Evolutionary conservation across 2,888 invertebrate genomes (phyloP).

Genomic region (Pegoplata infirma): DNA sequence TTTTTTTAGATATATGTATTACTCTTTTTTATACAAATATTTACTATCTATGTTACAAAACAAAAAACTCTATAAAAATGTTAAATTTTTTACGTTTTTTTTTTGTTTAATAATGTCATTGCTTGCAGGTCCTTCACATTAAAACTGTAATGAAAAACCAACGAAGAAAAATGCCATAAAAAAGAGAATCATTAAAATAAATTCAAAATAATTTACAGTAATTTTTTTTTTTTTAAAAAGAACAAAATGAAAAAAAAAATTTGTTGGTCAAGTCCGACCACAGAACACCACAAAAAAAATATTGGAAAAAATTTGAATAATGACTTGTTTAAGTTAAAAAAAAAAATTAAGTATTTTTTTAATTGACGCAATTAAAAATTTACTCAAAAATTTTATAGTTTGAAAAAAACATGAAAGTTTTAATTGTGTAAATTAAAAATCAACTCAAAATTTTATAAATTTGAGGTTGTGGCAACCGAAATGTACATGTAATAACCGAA

Average conservation of each 20-base stretch:
- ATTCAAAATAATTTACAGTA: slow-evolving; percentile 58
- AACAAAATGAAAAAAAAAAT: slow-evolving; percentile 39
- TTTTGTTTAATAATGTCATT: slow-evolving; percentile 52
- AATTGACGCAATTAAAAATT: too few relatives aligned
- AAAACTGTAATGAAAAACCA: slow-evolving; percentile 27
- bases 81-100: slow-evolving; percentile 34
- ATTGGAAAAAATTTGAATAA: slow-evolving; percentile 70
- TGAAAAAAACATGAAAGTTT: too few relatives aligned
- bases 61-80: slow-evolving; percentile 40
- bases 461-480: too few relatives aligned
- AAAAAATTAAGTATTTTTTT: too few relatives aligned
- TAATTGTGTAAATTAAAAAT: too few relatives aligned
- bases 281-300: too few relatives aligned
- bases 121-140: slow-evolving; percentile 57
- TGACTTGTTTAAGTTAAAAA: slow-evolving; percentile 34
- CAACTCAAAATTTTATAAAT: too few relatives aligned
- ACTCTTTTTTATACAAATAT: neutral
- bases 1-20: slow-evolving; percentile 34
- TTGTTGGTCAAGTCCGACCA: too few relatives aligned
- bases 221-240: too few relatives aligned
- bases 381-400: too few relatives aligned
- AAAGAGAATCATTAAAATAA: slow-evolving; percentile 53
- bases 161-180: slow-evolving; percentile 38
- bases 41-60: slow-evolving; percentile 7
- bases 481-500: too few relatives aligned